These are phyloP conservation scores for Harpagoxenus sublaevis DNA, from an alignment of 2,888 invertebrate genomes.

Conservation along the genomic window DNA sequence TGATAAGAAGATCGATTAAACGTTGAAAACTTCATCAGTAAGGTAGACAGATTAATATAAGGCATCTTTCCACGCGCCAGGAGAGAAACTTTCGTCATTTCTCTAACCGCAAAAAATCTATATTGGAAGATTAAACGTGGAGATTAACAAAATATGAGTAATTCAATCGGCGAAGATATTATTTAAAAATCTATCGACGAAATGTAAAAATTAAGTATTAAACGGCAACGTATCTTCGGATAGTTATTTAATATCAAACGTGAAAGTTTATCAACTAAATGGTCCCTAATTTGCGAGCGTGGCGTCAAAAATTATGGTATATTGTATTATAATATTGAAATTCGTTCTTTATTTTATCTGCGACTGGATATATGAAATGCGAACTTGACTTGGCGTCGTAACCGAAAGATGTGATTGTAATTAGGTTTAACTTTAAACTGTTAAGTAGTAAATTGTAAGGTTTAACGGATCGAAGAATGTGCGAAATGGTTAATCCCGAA, in stretches of 20 bases:
- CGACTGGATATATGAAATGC: conserved; percentile 27
- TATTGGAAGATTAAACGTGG: neutral
- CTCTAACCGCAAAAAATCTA: conserved; percentile 7
- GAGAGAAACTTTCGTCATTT: conserved; percentile 48
- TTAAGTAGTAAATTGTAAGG: conserved; percentile 76
- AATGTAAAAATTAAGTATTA: neutral
- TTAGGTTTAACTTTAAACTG: conserved; percentile 69
- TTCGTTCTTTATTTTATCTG: neutral
- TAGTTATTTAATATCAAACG: neutral
- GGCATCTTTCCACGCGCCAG: conserved; percentile 29
- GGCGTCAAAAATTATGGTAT: neutral
- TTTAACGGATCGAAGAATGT: conserved; percentile 71
- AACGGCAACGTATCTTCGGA: neutral
- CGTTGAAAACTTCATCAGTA: conserved; percentile 62
- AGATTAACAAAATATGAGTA: neutral
- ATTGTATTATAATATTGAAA: neutral
- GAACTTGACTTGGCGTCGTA: conserved; percentile 42
- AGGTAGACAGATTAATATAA: conserved; percentile 64
- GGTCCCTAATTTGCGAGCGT: neutral
- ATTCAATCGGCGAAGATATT: neutral
- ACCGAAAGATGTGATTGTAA: conserved; percentile 63
- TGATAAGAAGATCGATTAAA: conserved; percentile 51
- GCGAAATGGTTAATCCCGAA: conserved; percentile 72
- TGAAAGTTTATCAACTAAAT: neutral
- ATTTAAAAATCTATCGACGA: neutral